A percentile compares a stretch with the other conserved stretches of the same genome.
These are phyloP conservation scores for Sebastes hubbsi DNA, from an alignment of 2,797 vertebrate species.

Conservation along the genomic window DNA sequence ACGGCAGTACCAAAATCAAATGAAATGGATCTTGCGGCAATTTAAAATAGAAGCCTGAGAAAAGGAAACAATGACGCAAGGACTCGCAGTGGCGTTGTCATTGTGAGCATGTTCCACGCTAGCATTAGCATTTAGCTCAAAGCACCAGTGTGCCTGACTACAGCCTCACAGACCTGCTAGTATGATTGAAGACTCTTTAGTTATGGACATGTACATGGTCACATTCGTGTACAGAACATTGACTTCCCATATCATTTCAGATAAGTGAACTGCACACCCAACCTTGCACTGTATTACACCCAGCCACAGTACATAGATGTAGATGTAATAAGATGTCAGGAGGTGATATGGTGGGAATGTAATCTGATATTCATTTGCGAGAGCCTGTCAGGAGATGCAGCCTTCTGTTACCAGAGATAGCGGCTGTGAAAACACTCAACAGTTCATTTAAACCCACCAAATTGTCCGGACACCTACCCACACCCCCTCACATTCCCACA, in stretches of 20 bases:
- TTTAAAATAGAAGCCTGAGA: neutral
- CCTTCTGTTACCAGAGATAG: slow-evolving; percentile 33
- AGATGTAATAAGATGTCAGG: slow-evolving; percentile 53
- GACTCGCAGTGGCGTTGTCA: neutral
- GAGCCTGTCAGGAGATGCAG: slow-evolving; percentile 24
- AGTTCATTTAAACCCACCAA: slow-evolving; percentile 35
- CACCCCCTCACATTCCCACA: neutral
- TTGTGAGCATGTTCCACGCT: neutral
- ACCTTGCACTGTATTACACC: slow-evolving; percentile 9
- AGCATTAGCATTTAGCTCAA: neutral
- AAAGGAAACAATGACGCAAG: neutral
- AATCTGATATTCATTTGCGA: slow-evolving; percentile 48
- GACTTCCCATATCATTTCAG: slow-evolving; percentile 45
- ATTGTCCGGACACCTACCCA: slow-evolving; percentile 14
- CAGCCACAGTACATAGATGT: slow-evolving; percentile 13
- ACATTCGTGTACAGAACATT: slow-evolving; percentile 16
- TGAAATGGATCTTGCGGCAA: neutral
- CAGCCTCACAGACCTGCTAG: neutral
- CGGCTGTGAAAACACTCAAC: slow-evolving; percentile 8
- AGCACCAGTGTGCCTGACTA: neutral
- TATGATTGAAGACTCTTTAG: neutral
- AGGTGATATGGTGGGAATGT: slow-evolving; percentile 45
- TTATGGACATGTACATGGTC: slow-evolving; percentile 26
- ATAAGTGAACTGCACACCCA: slow-evolving; percentile 32
- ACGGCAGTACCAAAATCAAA: neutral